These are phyloP conservation scores for Drosophila arizonae DNA, from an alignment of 1,140 invertebrate species.

Conservation along the genomic window DNA sequence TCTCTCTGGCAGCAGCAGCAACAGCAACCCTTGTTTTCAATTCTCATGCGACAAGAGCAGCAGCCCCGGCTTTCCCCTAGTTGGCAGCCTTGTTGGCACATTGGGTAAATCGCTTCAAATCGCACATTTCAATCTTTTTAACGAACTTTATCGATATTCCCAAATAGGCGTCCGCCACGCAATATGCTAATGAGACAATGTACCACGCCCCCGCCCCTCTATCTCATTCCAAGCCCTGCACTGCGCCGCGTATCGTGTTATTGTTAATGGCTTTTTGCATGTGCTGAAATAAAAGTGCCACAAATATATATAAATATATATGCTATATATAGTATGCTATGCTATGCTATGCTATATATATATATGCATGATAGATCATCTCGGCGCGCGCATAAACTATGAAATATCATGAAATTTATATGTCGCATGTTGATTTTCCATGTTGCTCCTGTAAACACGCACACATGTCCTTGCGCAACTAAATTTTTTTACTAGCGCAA, in stretches of 20 bases:
- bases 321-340: background rate
- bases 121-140: constrained; percentile 81
- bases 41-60: constrained; percentile 6
- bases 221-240: background rate
- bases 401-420: constrained; percentile 74
- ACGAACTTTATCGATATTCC: constrained; percentile 79
- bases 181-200: constrained; percentile 80
- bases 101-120: constrained; percentile 72
- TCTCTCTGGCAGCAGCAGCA: constrained; percentile 1
- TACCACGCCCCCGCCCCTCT: background rate
- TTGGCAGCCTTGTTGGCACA: constrained; percentile 22
- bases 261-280: constrained; percentile 74
- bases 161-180: constrained; percentile 70
- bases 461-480: constrained; percentile 64
- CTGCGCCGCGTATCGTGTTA: constrained; percentile 14
- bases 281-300: constrained; percentile 46
- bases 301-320: constrained; percentile 27
- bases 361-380: constrained; percentile 66
- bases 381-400: constrained; percentile 67
- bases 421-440: constrained; percentile 66
- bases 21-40: constrained; percentile 41
- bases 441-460: constrained; percentile 74
- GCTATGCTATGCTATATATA: background rate
- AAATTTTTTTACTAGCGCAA: constrained; percentile 54
- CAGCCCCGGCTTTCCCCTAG: background rate